Conservation (phyloP, 2,113 vertebrate species). For the Engystomops pustulosus region DNA sequence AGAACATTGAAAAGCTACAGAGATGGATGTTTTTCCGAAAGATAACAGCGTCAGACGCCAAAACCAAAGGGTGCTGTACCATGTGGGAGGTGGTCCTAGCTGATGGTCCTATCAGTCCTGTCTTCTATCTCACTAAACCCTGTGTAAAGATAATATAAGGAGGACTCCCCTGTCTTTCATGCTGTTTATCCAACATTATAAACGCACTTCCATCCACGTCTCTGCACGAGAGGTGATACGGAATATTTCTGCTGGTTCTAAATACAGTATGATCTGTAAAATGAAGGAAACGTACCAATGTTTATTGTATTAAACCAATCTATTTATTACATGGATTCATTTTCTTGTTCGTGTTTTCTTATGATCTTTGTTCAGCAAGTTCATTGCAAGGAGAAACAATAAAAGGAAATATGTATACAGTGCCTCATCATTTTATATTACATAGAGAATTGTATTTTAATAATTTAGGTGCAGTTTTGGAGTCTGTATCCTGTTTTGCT, state of each 20-base stretch:
- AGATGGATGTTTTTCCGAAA: too few relatives aligned
- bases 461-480: background rate
- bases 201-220: background rate
- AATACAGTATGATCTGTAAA: background rate
- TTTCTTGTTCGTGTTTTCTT: background rate
- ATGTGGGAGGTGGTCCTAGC: too few relatives aligned
- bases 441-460: background rate
- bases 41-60: too few relatives aligned
- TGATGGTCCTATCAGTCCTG: too few relatives aligned
- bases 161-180: too few relatives aligned
- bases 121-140: too few relatives aligned
- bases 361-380: background rate
- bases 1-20: background rate
- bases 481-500: conserved; percentile 1
- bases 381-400: background rate
- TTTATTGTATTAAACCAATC: conserved; percentile 13
- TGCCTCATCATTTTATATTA: background rate
- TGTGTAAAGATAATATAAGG: too few relatives aligned
- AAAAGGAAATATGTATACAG: background rate
- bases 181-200: background rate
- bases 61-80: too few relatives aligned
- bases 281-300: conserved; percentile 20
- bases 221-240: background rate
- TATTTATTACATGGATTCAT: conserved; percentile 42
- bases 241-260: background rate